Conservation (phyloP, 2,113 vertebrate genomes). For the Mastomys natalensis region DNA sequence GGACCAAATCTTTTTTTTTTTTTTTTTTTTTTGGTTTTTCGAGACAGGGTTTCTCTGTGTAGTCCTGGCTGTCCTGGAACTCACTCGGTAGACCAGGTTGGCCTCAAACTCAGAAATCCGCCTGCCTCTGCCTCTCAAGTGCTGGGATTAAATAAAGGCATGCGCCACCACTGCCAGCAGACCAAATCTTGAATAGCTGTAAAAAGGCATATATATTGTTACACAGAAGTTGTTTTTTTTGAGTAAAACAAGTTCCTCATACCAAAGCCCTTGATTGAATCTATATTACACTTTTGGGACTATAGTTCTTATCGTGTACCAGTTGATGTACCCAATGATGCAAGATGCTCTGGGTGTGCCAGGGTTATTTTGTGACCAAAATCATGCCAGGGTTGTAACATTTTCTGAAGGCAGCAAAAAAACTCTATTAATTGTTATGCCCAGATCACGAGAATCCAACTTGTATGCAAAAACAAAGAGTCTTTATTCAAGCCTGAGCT, state of each 20-base stretch:
- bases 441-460: too few relatives aligned
- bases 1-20: not conserved
- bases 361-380: not conserved
- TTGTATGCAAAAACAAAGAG: too few relatives aligned
- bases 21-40: too few relatives aligned
- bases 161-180: too few relatives aligned
- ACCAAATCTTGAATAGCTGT: not conserved
- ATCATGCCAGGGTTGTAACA: not conserved
- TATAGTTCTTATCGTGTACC: not conserved
- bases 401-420: not conserved
- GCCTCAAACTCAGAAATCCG: too few relatives aligned
- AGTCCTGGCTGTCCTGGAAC: too few relatives aligned
- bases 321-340: not conserved
- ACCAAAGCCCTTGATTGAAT: not conserved
- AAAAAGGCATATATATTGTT: not conserved
- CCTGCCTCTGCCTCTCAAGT: too few relatives aligned
- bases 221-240: not conserved
- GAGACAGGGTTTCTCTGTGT: too few relatives aligned
- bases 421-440: not conserved
- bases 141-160: too few relatives aligned
- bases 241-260: not conserved
- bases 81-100: too few relatives aligned
- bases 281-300: not conserved
- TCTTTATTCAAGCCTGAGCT: too few relatives aligned
- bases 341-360: not conserved